Evolutionary conservation across 2,888 invertebrate genomes (phyloP).

Genomic region (Polyommatus iphigenia): DNA sequence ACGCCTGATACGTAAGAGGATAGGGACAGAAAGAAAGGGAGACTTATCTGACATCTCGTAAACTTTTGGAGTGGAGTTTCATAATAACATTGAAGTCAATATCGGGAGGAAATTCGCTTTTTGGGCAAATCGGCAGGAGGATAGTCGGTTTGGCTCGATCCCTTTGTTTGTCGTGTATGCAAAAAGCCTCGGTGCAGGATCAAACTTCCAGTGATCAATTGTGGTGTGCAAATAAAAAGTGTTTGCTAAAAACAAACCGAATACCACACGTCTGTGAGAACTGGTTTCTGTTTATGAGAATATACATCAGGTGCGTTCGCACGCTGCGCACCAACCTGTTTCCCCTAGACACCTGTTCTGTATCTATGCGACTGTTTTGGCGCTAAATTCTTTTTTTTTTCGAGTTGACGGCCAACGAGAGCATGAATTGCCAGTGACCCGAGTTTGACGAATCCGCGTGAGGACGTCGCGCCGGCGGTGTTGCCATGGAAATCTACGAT

Average conservation of each 20-base stretch:
- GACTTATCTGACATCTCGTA: neutral
- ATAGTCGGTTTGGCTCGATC: neutral
- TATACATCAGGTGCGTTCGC: slow-evolving; percentile 67
- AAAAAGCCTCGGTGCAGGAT: neutral
- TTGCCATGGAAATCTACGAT: slow-evolving; percentile 9
- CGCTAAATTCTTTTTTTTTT: slow-evolving; percentile 47
- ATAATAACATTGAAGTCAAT: slow-evolving; percentile 11
- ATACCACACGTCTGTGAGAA: slow-evolving; percentile 43
- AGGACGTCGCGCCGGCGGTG: neutral
- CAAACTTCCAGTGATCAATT: neutral
- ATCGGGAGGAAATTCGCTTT: neutral
- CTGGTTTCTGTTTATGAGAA: slow-evolving; percentile 65
- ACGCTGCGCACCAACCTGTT: slow-evolving; percentile 68
- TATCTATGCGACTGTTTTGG: slow-evolving; percentile 47
- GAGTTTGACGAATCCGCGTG: neutral
- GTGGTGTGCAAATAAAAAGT: slow-evolving; percentile 22
- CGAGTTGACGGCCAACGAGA: slow-evolving; percentile 36
- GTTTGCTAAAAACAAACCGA: slow-evolving; percentile 18
- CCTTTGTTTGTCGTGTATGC: neutral
- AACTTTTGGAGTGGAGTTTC: neutral
- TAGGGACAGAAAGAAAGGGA: neutral
- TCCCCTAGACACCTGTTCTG: slow-evolving; percentile 65
- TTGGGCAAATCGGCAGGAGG: neutral
- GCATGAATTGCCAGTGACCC: slow-evolving; percentile 13
- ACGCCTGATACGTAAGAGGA: slow-evolving; percentile 14